phyloP scores from a whole-genome alignment of 2,113 vertebrate genomes.

The Bos javanicus region DNA sequence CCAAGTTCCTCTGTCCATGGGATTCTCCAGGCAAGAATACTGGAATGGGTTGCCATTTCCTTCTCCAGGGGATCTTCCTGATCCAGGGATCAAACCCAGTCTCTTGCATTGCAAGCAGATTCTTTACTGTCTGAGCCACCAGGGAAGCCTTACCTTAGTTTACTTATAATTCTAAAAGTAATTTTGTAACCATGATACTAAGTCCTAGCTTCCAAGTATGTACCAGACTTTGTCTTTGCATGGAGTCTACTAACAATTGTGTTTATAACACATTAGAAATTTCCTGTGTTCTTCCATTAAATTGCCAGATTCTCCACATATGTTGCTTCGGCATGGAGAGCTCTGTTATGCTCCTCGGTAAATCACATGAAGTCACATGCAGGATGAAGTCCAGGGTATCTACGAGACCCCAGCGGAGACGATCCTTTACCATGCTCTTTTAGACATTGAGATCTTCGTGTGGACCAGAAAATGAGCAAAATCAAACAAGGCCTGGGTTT shows the following conservation, averaged over 20 bases:
- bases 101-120: neutral
- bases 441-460: fast-evolving
- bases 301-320: neutral
- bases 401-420: neutral
- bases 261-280: neutral
- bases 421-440: neutral
- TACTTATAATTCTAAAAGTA: neutral
- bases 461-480: neutral
- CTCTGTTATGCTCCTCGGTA: neutral
- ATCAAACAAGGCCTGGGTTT: neutral
- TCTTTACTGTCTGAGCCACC: neutral
- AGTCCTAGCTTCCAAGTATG: neutral
- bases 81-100: neutral
- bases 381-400: neutral
- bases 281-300: neutral
- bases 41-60: neutral
- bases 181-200: neutral
- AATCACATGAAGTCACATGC: neutral
- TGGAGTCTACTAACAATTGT: neutral
- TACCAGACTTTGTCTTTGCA: neutral
- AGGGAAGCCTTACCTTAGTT: neutral
- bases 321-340: neutral
- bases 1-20: neutral
- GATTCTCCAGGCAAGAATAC: neutral
- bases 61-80: neutral